Base-by-base conservation (phyloP, 2,888 invertebrate genomes). In the Campoplex capitator region DNA sequence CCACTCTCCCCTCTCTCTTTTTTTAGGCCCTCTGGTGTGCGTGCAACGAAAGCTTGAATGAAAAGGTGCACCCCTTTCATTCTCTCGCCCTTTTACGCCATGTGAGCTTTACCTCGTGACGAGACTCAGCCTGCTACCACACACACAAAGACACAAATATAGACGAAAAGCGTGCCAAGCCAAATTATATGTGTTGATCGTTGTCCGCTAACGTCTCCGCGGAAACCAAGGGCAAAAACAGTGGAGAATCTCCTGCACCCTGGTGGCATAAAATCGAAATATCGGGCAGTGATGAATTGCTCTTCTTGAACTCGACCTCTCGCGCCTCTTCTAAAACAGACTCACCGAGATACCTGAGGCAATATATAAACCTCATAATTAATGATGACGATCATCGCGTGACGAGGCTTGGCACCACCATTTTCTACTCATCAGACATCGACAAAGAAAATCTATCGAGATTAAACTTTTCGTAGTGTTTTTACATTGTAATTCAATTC, bases 221-320 rank as follows among this genome's bases (percentile, higher is more conserved):
- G 48, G 65, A 51, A 77, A 32, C 28, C 18, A 2, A 18, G 13
- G 76, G 45, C 11, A 6, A 11, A 58, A 58, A n/a, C 56, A 23
- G 23, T 23, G 74, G 23, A 35, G 56, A 42, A 6, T 42, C 45
- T 48, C 62, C 74, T 62, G 56, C 70, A 54, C 62, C 70, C 75
- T 79, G 75, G 62, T 68, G 73, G 80, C 77, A 74, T 81, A 73
- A 81, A 86, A 84, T 86, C 84, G 84, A 77, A 84, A 86, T 86
- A 86, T 84, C 86, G 84, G 84, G 84, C 86, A 86, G 86, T 86
- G 86, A 86, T 86, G 86, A 86, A 86, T 86, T 77, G 84, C 77
- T 84, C 80, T 86, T 86, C 51, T 77, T 62, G n/a, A 83, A 86
- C 86, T 83, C 79, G 58, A 35, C 73, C 65, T 35, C 32, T 73